Base-by-base conservation (phyloP, 2,113 vertebrate genomes). In the Nasalis larvatus region DNA sequence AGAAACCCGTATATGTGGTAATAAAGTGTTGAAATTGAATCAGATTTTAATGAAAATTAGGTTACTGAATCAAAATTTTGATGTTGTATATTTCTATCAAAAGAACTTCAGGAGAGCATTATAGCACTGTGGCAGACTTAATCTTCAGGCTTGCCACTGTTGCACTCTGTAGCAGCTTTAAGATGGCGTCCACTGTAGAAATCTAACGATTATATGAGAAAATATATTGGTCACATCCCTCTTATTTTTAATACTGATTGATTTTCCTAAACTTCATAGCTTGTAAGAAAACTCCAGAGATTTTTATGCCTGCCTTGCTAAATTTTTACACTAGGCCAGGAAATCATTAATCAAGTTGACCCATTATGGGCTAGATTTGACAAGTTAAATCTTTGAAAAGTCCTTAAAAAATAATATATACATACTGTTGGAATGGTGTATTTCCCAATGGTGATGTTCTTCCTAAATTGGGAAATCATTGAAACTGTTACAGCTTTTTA, bases 41-140 rank as follows among this genome's bases (percentile, higher is more conserved):
- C 20, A 87, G 25, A 60, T 71, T 84, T 91, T 78, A 82, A 56
- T 93, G 25, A 91, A 91, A 95, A 91, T 91, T 32, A 69, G 14
- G 3, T 68, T 93, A n/a, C 27, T 78, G 60, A 71, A 73, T 35
- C 25, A 63, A 47, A 71, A 4, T 83, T 86, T 94, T 1, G 77
- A 40, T 54, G 6, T 47, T 56, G 1, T 69, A 6, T 58, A 7
- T 74, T 84, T 92, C 20, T 80, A 8, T 52, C 42, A 58, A 32
- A 63, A 30, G 60, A 86, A 25, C 20, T 78, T 94, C 0, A 40
- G 37, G 45, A 18, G 78, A 85, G 71, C 20, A 76, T 96, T 74
- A n/a, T 0, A 78, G 52, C 63, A 88, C 12, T 66, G 3, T 92
- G 86, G 13, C 40, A 73, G 32, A 35, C 80, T 89, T 49, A 52